phyloP scores from a whole-genome alignment of 2,888 invertebrate genomes.

The Drosophila hawaiiensis region DNA sequence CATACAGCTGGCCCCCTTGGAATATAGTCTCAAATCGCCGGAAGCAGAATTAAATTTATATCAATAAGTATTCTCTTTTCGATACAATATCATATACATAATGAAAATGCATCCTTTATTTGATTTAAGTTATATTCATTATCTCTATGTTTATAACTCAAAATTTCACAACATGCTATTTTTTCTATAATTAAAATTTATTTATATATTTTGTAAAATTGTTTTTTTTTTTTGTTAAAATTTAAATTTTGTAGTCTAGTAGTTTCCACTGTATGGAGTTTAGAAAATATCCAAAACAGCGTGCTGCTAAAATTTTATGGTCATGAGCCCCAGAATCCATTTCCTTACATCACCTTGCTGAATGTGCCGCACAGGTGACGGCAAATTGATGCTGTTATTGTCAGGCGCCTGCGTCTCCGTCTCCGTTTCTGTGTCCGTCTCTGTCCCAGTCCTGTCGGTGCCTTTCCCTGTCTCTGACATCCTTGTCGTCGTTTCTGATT shows the following conservation, averaged over 20 bases:
- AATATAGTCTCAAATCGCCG: background rate
- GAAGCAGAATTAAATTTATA: background rate
- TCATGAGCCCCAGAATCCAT: constrained; percentile 43
- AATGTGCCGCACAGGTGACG: constrained; percentile 77
- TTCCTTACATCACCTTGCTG: constrained; percentile 37
- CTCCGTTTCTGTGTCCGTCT: background rate
- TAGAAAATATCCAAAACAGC: constrained; percentile 44
- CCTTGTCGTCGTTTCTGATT: constrained; percentile 10
- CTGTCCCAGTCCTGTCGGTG: constrained; percentile 9
- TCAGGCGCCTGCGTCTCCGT: constrained; percentile 34
- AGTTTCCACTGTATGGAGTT: constrained; percentile 25
- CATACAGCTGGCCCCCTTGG: background rate
- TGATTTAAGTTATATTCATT: background rate
- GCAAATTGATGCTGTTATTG: constrained; percentile 79
- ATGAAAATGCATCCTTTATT: background rate
- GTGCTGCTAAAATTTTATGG: constrained; percentile 74
- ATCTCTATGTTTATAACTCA: background rate
- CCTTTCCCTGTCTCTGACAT: constrained; percentile 7
- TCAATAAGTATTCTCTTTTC: background rate
- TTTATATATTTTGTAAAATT: background rate
- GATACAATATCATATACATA: background rate
- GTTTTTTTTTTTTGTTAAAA: background rate
- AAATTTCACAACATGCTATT: background rate
- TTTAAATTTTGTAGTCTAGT: background rate
- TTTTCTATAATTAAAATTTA: background rate